Evolutionary conservation across 2,797 vertebrate species (phyloP).

Genomic region (Hoplostethus atlanticus): DNA sequence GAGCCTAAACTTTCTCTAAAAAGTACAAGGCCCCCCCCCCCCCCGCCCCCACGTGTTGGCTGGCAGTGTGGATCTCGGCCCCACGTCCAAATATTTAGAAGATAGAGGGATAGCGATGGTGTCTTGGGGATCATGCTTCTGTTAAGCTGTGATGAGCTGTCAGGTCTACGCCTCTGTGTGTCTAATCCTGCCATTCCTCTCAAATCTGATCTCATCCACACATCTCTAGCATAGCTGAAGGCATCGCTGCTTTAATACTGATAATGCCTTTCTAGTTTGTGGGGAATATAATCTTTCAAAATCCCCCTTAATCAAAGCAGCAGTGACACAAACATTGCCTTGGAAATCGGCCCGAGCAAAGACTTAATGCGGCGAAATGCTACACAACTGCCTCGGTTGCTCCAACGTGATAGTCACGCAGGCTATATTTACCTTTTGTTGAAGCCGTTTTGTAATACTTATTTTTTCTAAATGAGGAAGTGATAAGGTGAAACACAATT

Average conservation of each 20-base stretch:
- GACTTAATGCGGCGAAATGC: slow-evolving; percentile 31
- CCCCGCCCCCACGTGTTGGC: background rate
- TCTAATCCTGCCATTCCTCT: slow-evolving; percentile 74
- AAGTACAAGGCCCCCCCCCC: background rate
- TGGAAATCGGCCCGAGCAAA: slow-evolving; percentile 52
- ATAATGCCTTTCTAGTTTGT: slow-evolving; percentile 75
- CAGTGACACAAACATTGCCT: slow-evolving; percentile 65
- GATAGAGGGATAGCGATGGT: slow-evolving; percentile 39
- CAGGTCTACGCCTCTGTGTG: slow-evolving; percentile 68
- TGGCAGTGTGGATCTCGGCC: slow-evolving; percentile 5
- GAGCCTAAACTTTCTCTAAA: background rate
- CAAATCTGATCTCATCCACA: slow-evolving; percentile 73
- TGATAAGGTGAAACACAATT: slow-evolving; percentile 46
- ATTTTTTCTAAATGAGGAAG: slow-evolving; percentile 28
- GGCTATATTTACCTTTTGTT: slow-evolving; percentile 31
- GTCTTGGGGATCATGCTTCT: slow-evolving; percentile 54
- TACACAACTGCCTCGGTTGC: background rate
- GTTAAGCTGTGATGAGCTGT: slow-evolving; percentile 77
- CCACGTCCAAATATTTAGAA: slow-evolving; percentile 37
- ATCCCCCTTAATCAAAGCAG: slow-evolving; percentile 74
- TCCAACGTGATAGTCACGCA: background rate
- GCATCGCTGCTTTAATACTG: slow-evolving; percentile 72
- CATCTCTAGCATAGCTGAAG: slow-evolving; percentile 72
- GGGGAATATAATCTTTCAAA: slow-evolving; percentile 73
- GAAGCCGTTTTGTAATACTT: slow-evolving; percentile 34